These are phyloP conservation scores for Zootoca vivipara DNA, from an alignment of 2,113 vertebrate species.

Conservation along the genomic window DNA sequence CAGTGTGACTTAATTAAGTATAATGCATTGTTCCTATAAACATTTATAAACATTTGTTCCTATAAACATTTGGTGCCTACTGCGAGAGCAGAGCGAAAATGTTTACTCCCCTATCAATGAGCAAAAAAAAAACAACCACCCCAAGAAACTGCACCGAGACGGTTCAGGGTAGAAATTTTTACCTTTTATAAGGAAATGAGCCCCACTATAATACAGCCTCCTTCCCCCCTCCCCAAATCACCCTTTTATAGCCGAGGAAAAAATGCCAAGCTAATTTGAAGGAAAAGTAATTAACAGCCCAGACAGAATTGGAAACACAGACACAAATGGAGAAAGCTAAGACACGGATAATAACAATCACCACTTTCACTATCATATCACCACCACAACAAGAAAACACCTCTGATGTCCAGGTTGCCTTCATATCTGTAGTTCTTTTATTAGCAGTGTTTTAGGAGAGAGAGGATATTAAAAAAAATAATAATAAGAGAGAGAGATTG, in stretches of 20 bases:
- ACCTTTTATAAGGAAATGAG: conserved; percentile 24
- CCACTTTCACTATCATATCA: conserved; percentile 47
- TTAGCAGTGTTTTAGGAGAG: conserved; percentile 31
- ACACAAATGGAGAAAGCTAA: conserved; percentile 18
- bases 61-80: conserved; percentile 45
- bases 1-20: conserved; percentile 62
- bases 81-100: background rate
- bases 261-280: conserved; percentile 18
- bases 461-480: background rate
- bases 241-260: conserved; percentile 1
- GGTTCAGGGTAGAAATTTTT: conserved; percentile 39
- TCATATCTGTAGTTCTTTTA: conserved; percentile 63
- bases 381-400: conserved; percentile 66
- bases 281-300: conserved; percentile 46
- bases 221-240: background rate
- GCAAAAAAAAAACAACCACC: no score
- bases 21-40: conserved; percentile 69
- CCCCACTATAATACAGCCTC: no score
- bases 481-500: background rate
- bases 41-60: conserved; percentile 68
- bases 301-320: conserved; percentile 50
- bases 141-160: conserved; percentile 6
- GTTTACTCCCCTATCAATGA: background rate
- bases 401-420: conserved; percentile 58
- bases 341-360: background rate